Evolutionary conservation across 2,888 invertebrate genomes (phyloP).

Genomic region (Thysanoteuthis rhombus): DNA sequence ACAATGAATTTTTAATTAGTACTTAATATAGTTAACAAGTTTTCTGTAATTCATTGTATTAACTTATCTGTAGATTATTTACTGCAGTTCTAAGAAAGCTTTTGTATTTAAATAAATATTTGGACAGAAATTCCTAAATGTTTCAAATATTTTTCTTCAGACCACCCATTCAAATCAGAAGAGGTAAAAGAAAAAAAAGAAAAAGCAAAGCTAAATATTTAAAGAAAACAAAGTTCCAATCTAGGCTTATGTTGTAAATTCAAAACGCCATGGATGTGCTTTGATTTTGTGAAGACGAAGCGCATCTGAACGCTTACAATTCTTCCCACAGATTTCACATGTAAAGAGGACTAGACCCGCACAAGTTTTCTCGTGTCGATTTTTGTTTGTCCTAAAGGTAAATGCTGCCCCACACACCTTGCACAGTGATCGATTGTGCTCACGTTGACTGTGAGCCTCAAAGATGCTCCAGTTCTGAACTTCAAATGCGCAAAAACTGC

Average conservation of each 20-base stretch:
- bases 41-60: no score
- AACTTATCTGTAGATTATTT: not conserved
- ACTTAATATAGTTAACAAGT: no score
- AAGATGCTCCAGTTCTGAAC: slow-evolving; percentile 28
- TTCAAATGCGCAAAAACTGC: slow-evolving; percentile 30
- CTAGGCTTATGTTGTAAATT: slow-evolving; percentile 17
- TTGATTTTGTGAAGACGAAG: slow-evolving; percentile 30
- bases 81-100: not conserved
- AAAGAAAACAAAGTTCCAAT: not conserved
- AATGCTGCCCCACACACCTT: slow-evolving; percentile 31
- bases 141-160: slow-evolving; percentile 27
- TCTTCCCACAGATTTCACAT: slow-evolving; percentile 32
- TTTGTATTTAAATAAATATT: not conserved
- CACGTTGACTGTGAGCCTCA: slow-evolving; percentile 28
- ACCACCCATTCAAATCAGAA: not conserved
- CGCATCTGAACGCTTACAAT: slow-evolving; percentile 32
- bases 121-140: slow-evolving; percentile 26
- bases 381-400: slow-evolving; percentile 31
- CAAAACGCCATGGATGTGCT: slow-evolving; percentile 32
- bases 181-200: not conserved
- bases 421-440: slow-evolving; percentile 30
- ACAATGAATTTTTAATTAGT: no score
- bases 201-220: not conserved
- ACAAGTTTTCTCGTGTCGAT: slow-evolving; percentile 31
- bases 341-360: slow-evolving; percentile 30